A percentile compares a stretch with the other conserved stretches of the same genome.
These are phyloP conservation scores for Kryptolebias marmoratus DNA, from an alignment of 2,113 vertebrate genomes.

Conservation along the genomic window DNA sequence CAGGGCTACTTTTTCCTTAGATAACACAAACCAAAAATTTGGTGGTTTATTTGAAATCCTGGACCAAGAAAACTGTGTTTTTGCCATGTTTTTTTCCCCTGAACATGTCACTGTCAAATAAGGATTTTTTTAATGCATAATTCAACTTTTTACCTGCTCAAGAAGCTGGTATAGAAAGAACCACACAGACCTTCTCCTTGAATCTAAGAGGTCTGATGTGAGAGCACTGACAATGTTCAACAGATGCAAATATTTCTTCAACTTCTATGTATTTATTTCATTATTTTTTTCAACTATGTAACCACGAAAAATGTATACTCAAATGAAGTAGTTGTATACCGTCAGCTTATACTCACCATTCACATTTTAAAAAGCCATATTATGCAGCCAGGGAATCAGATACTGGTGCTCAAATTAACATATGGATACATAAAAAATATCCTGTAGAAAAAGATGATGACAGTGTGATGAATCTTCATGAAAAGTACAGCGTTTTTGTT, in stretches of 20 bases:
- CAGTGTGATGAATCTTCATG: not conserved
- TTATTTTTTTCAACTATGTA: constrained; percentile 12
- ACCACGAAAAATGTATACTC: constrained; percentile 9
- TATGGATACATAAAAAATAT: not conserved
- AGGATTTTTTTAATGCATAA: constrained; percentile 10
- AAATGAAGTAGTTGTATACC: constrained; percentile 24
- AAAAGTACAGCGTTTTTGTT: constrained; percentile 57
- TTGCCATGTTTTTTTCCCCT: not conserved
- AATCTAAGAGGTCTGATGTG: no score
- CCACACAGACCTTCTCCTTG: constrained; percentile 3
- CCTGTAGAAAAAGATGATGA: constrained; percentile 3
- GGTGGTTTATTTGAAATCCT: constrained; percentile 21
- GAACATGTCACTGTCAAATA: constrained; percentile 5
- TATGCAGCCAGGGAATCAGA: constrained; percentile 22
- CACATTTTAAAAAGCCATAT: constrained; percentile 54
- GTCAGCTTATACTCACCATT: constrained; percentile 64
- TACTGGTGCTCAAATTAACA: constrained; percentile 26
- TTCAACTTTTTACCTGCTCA: constrained; percentile 5
- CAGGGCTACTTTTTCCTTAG: constrained; percentile 25
- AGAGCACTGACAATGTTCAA: not conserved
- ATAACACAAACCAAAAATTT: constrained; percentile 22
- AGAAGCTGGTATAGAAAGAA: not conserved
- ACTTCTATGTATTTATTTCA: constrained; percentile 2
- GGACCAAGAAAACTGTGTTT: constrained; percentile 46
- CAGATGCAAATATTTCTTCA: constrained; percentile 12